A percentile compares a stretch with the other conserved stretches of the same genome.
Conservation (phyloP, 2,797 vertebrate species). For the Halcyon chelicuti region DNA sequence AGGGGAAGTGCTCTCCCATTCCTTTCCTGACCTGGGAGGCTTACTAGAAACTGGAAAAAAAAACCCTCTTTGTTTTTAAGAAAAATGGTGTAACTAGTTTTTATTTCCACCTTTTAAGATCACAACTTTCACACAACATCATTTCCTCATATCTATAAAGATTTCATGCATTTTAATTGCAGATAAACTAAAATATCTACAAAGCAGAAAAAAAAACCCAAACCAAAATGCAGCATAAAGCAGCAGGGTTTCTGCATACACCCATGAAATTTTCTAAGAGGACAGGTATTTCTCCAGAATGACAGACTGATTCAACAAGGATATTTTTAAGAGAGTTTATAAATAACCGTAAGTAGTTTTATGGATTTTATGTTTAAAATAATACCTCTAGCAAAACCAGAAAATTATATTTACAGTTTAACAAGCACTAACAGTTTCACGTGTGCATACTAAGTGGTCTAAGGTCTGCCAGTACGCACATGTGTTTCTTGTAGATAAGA, state of each 20-base stretch:
- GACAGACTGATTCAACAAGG: neutral
- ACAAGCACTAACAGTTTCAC: neutral
- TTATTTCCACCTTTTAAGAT: neutral
- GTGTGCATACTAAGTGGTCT: neutral
- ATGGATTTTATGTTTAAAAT: neutral
- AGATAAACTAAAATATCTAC: neutral
- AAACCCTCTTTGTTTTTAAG: neutral
- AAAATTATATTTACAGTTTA: neutral
- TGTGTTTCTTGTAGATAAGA: slow-evolving; percentile 60
- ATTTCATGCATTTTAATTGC: neutral
- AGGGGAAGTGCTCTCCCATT: neutral
- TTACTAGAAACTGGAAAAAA: neutral
- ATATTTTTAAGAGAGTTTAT: neutral
- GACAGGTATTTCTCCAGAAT: neutral
- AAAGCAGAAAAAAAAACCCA: neutral
- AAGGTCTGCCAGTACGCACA: neutral
- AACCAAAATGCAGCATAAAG: neutral
- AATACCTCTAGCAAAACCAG: neutral
- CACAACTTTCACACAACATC: neutral
- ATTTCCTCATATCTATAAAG: neutral
- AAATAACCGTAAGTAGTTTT: neutral
- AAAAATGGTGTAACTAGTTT: neutral
- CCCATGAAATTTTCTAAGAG: neutral
- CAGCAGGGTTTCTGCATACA: neutral
- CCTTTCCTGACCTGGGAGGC: neutral